A percentile compares a stretch with the other conserved stretches of the same genome.
Evolutionary conservation across 2,113 vertebrate genomes (phyloP).

Genomic region (Hyperopisus bebe): DNA sequence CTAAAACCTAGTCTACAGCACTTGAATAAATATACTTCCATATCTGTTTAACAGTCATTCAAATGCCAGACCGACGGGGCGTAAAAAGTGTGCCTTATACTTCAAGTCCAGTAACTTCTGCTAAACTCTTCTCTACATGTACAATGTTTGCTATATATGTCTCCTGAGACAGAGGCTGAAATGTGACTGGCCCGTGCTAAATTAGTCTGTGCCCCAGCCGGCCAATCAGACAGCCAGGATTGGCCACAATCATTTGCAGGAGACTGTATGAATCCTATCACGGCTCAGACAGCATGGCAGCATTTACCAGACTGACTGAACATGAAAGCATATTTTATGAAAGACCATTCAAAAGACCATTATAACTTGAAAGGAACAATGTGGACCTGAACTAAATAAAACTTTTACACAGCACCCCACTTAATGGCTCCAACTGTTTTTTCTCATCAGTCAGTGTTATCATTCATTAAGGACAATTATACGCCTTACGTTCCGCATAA

Average conservation of each 20-base stretch:
- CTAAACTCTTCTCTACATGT: not conserved
- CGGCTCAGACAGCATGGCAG: not conserved
- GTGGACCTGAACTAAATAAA: constrained; percentile 6
- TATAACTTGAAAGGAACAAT: not conserved
- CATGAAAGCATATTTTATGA: not conserved
- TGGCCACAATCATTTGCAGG: not conserved
- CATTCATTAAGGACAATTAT: not conserved
- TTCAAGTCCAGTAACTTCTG: not conserved
- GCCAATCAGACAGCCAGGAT: not conserved
- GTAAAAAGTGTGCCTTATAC: not conserved
- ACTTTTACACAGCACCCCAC: not conserved
- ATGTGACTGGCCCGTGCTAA: not conserved
- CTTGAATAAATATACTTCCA: not conserved
- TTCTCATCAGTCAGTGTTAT: constrained; percentile 6
- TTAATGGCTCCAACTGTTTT: constrained; percentile 2
- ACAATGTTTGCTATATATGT: not conserved
- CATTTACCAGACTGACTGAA: not conserved
- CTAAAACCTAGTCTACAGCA: not conserved
- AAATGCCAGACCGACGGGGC: not conserved
- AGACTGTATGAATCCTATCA: not conserved
- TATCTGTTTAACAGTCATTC: not conserved
- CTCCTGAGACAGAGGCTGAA: not conserved
- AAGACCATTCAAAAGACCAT: not conserved
- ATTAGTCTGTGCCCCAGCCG: not conserved
- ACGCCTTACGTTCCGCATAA: not conserved